phyloP scores from a whole-genome alignment of 1,140 invertebrate genomes.

The Drosophila pruinosa region DNA sequence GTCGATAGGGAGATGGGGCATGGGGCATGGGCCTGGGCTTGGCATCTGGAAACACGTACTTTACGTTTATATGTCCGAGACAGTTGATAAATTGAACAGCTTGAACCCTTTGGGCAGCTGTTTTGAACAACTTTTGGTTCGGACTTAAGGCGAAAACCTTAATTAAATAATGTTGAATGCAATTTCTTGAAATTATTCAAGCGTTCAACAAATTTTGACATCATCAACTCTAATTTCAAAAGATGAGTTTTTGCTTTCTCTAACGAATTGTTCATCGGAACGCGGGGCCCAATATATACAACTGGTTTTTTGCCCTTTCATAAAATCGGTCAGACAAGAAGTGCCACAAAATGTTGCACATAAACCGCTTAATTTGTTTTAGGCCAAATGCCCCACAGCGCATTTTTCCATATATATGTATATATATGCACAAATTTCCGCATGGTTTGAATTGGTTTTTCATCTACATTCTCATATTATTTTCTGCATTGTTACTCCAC shows the following conservation, averaged over 20 bases:
- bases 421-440: background rate
- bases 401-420: slow-evolving; percentile 6
- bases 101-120: slow-evolving; percentile 18
- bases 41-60: background rate
- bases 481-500: slow-evolving; percentile 9
- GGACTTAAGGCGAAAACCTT: slow-evolving; percentile 34
- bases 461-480: background rate
- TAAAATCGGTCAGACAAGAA: background rate
- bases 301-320: background rate
- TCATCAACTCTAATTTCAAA: slow-evolving; percentile 6
- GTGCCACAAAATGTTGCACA: slow-evolving; percentile 30
- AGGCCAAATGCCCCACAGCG: background rate
- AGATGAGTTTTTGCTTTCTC: background rate
- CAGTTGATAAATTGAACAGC: slow-evolving; percentile 54
- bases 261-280: slow-evolving; percentile 2
- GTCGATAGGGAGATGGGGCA: background rate
- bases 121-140: slow-evolving; percentile 22
- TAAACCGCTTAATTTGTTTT: slow-evolving; percentile 45
- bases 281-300: background rate
- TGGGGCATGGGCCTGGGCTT: background rate
- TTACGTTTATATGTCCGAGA: slow-evolving; percentile 19
- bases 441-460: slow-evolving; percentile 20
- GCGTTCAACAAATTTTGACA: slow-evolving; percentile 43
- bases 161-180: slow-evolving; percentile 64
- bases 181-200: slow-evolving; percentile 59